Percentiles rank a stretch among this genome's conserved stretches.
Conservation (phyloP, 2,797 vertebrate species). For the Clarias pachynema region DNA sequence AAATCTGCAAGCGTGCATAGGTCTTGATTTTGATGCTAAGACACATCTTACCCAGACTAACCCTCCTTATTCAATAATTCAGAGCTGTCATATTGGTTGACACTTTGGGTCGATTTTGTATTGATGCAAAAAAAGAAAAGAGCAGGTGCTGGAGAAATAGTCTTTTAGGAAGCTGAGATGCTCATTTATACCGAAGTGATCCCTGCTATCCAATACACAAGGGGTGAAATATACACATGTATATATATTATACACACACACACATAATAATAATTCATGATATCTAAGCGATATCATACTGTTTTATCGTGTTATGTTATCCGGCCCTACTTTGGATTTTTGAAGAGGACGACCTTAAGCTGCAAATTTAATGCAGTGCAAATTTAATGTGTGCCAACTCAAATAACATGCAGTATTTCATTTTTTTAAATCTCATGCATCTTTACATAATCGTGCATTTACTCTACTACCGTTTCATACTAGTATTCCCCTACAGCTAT, state of each 20-base stretch:
- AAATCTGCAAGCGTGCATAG: not conserved
- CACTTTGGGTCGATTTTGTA: conserved; percentile 8
- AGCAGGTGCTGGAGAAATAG: not conserved
- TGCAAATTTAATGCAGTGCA: not conserved
- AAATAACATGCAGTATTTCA: not conserved
- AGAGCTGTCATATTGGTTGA: conserved; percentile 4
- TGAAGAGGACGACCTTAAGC: not conserved
- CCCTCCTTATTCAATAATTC: conserved; percentile 12
- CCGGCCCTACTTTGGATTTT: not conserved
- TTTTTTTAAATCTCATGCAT: not conserved
- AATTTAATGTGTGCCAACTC: not conserved
- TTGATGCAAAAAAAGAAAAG: not conserved
- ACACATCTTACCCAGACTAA: not conserved
- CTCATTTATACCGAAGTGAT: not conserved
- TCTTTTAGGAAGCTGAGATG: not conserved
- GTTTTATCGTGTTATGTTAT: not conserved
- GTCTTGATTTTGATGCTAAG: not conserved
- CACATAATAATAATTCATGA: not conserved
- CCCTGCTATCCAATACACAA: not conserved
- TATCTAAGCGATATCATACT: not conserved
- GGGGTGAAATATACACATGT: not conserved
- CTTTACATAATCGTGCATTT: not conserved
- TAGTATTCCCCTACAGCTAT: not conserved
- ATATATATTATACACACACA: too few species aligned
- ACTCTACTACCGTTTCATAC: not conserved